Percentiles rank a stretch among this genome's conserved stretches.
phyloP scores from a whole-genome alignment of 2,797 vertebrate genomes.

The Phalanger gymnotis region DNA sequence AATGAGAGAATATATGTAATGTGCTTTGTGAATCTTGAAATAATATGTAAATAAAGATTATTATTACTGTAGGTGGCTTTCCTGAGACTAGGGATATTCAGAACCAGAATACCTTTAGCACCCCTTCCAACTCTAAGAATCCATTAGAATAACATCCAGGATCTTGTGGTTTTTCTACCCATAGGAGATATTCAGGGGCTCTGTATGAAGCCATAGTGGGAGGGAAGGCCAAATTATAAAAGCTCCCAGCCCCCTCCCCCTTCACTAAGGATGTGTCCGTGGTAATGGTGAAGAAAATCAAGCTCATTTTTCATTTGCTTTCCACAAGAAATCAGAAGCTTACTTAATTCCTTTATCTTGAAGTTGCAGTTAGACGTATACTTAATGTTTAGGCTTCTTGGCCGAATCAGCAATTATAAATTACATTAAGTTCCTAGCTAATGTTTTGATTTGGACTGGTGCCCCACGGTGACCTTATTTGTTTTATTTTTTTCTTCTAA shows the following conservation, averaged over 20 bases:
- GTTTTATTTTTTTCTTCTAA: background rate
- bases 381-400: background rate
- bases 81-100: background rate
- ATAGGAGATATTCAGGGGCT: background rate
- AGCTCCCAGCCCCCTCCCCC: background rate
- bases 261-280: background rate
- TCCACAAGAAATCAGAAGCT: background rate
- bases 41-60: background rate
- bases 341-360: background rate
- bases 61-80: background rate
- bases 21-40: background rate
- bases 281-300: background rate
- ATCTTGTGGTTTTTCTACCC: background rate
- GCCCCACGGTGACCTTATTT: background rate
- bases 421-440: constrained; percentile 9
- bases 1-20: background rate
- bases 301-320: background rate
- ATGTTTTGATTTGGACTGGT: constrained; percentile 40
- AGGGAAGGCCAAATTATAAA: background rate
- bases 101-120: background rate
- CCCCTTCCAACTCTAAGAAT: background rate
- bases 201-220: background rate
- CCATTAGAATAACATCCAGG: background rate
- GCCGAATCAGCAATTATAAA: background rate
- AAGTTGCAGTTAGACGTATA: background rate